Percentiles rank a stretch among this genome's conserved stretches.
Evolutionary conservation across 1,140 invertebrate species (phyloP).

Genomic region (Hermetia illucens): DNA sequence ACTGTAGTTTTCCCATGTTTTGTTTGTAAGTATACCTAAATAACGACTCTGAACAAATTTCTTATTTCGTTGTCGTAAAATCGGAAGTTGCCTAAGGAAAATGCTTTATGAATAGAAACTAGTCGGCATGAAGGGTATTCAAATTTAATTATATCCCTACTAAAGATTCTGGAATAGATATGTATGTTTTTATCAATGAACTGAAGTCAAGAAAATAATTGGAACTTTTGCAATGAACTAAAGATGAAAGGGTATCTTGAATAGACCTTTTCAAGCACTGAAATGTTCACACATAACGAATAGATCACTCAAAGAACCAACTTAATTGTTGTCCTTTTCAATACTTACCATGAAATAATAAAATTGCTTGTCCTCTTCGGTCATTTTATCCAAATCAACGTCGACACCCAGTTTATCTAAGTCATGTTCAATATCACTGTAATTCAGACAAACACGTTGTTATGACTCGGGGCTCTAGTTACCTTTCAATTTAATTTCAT

Average conservation of each 20-base stretch:
- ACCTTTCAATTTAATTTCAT: neutral
- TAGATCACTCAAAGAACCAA: neutral
- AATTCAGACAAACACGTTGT: neutral
- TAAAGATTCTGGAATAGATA: too few species aligned
- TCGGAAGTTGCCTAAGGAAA: too few species aligned
- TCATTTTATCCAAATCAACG: conserved; percentile 36
- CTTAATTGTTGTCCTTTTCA: conserved; percentile 49
- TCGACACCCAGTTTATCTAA: conserved; percentile 19
- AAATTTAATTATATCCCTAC: too few species aligned
- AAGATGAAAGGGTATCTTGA: conserved; percentile 30
- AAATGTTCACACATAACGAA: neutral
- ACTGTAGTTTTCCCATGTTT: too few species aligned
- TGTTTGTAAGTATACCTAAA: too few species aligned
- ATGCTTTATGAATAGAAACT: too few species aligned
- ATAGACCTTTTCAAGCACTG: conserved; percentile 55
- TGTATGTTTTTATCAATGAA: neutral
- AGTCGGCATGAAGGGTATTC: too few species aligned
- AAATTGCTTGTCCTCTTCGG: conserved; percentile 52
- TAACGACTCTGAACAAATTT: too few species aligned
- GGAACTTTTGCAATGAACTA: neutral
- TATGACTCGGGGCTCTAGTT: conserved; percentile 14
- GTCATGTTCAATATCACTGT: conserved; percentile 26
- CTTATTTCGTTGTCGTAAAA: too few species aligned
- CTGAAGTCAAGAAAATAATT: neutral
- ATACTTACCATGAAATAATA: conserved; percentile 44